A percentile compares a stretch with the other conserved stretches of the same genome.
Evolutionary conservation across 2,113 vertebrate species (phyloP).

Genomic region (Otocyon megalotis): DNA sequence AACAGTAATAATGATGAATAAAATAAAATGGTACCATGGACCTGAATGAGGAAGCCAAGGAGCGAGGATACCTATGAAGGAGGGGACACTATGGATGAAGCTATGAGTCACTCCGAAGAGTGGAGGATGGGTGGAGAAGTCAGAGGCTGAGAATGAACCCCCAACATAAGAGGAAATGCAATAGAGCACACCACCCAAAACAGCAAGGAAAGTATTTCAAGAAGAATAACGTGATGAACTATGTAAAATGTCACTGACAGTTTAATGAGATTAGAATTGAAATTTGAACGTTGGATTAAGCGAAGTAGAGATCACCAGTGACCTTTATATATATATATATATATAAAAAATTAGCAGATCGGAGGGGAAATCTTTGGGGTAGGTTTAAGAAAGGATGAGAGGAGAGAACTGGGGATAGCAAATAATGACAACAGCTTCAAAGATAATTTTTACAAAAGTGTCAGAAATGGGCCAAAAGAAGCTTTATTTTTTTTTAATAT

Average conservation of each 20-base stretch:
- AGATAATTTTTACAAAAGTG: background rate
- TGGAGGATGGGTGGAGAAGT: background rate
- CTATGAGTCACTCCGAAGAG: background rate
- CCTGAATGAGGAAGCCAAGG: background rate
- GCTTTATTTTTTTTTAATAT: background rate
- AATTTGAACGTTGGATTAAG: background rate
- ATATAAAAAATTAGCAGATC: background rate
- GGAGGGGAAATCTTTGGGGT: background rate
- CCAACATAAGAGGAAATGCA: background rate
- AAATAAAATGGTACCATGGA: background rate
- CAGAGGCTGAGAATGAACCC: background rate
- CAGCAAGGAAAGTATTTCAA: background rate
- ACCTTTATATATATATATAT: background rate
- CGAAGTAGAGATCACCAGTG: background rate
- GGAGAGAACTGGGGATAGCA: background rate
- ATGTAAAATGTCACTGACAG: background rate
- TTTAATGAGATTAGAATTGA: background rate
- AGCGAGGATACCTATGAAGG: background rate
- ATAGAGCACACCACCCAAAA: background rate
- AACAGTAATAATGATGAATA: background rate
- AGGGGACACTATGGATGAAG: background rate
- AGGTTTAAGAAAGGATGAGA: background rate
- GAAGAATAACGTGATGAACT: background rate
- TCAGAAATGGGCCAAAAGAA: background rate
- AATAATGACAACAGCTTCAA: background rate